These are phyloP conservation scores for Ischnura elegans DNA, from an alignment of 2,888 invertebrate genomes.

Conservation along the genomic window DNA sequence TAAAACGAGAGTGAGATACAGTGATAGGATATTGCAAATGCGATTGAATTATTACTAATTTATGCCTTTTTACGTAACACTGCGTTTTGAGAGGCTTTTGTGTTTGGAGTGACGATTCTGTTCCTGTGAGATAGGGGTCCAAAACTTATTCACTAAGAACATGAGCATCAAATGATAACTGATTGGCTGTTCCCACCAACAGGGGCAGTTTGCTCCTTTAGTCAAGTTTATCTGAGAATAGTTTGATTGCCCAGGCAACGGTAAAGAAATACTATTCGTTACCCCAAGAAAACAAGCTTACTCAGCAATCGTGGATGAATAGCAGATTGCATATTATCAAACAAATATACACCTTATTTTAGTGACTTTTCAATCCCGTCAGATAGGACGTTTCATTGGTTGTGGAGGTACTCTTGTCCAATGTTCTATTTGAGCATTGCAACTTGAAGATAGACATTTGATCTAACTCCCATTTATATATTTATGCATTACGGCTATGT, in stretches of 20 bases:
- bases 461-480: slow-evolving; percentile 45
- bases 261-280: slow-evolving; percentile 30
- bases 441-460: background rate
- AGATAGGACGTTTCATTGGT: slow-evolving; percentile 28
- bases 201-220: background rate
- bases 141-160: slow-evolving; percentile 43
- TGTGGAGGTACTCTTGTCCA: slow-evolving; percentile 57
- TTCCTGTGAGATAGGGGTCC: slow-evolving; percentile 64
- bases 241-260: slow-evolving; percentile 23
- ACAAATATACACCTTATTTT: slow-evolving; percentile 46
- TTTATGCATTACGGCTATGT: background rate
- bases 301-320: slow-evolving; percentile 36
- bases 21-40: slow-evolving; percentile 28
- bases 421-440: slow-evolving; percentile 19
- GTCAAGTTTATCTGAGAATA: background rate
- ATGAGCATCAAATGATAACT: slow-evolving; percentile 3
- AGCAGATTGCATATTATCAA: background rate
- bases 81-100: slow-evolving; percentile 37
- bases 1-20: slow-evolving; percentile 53
- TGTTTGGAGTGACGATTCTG: slow-evolving; percentile 36
- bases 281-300: slow-evolving; percentile 45
- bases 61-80: slow-evolving; percentile 33
- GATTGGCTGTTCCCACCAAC: slow-evolving; percentile 34
- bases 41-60: slow-evolving; percentile 36
- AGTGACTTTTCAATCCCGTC: slow-evolving; percentile 29